These are phyloP conservation scores for Philereme transversata DNA, from an alignment of 2,888 invertebrate genomes.

Conservation along the genomic window DNA sequence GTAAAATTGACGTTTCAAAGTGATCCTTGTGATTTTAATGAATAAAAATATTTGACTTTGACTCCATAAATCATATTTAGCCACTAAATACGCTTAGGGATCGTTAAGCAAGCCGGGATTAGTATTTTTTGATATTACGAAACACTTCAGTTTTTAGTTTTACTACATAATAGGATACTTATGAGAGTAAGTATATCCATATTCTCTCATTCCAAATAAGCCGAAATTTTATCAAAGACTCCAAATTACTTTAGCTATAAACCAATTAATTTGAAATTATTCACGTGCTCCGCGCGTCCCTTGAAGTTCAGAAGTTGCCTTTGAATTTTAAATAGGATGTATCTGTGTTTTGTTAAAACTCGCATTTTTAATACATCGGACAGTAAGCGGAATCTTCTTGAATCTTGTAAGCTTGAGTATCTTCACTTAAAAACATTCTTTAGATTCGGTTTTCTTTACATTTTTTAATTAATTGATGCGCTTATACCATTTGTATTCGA, in stretches of 20 bases:
- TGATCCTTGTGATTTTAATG: too few species aligned
- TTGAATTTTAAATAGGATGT: constrained; percentile 29
- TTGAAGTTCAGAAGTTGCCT: constrained; percentile 25
- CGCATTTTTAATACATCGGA: constrained; percentile 23
- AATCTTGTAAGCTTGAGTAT: constrained; percentile 8
- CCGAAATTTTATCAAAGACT: constrained; percentile 18
- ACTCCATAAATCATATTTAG: too few species aligned
- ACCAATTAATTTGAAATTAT: constrained; percentile 33
- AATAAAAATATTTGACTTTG: too few species aligned
- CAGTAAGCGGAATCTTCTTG: constrained; percentile 25
- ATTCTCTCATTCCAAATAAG: background rate
- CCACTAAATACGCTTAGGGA: too few species aligned
- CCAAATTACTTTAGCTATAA: constrained; percentile 27
- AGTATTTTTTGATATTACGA: too few species aligned
- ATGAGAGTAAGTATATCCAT: too few species aligned
- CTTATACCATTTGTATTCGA: background rate
- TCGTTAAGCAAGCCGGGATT: too few species aligned
- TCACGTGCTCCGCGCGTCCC: constrained; percentile 19
- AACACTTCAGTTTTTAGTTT: too few species aligned
- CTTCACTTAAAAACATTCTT: constrained; percentile 3
- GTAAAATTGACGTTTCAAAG: too few species aligned
- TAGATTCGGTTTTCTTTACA: constrained; percentile 4
- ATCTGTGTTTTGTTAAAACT: constrained; percentile 27
- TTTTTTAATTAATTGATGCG: constrained; percentile 18
- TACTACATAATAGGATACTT: too few species aligned